These are phyloP conservation scores for Xestoiulus laeticollis DNA, from an alignment of 2,888 invertebrate genomes.

Conservation along the genomic window DNA sequence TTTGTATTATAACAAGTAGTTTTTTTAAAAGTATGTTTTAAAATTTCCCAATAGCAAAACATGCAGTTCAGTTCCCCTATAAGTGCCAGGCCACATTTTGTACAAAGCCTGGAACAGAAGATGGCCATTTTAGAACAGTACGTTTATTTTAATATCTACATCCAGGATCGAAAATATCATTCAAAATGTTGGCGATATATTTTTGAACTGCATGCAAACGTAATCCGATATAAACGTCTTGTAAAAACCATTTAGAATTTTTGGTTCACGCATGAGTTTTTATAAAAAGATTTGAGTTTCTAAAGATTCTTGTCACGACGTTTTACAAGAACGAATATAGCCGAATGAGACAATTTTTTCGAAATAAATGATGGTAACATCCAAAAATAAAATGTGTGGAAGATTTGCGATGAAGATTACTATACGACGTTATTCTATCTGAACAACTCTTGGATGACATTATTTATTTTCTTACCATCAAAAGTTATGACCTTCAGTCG, in stretches of 20 bases:
- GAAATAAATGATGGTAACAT: not conserved
- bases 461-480: not conserved
- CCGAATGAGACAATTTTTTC: not conserved
- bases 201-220: not conserved
- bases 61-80: too few species aligned
- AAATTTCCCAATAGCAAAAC: too few species aligned
- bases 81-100: too few species aligned
- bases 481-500: too few species aligned
- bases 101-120: too few species aligned
- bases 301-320: not conserved
- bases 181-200: not conserved
- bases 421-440: not conserved
- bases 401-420: not conserved
- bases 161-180: not conserved
- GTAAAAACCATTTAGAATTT: constrained; percentile 5
- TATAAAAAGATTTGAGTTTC: not conserved
- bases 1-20: too few species aligned
- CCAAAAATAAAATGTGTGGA: not conserved
- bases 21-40: too few species aligned
- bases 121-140: too few species aligned
- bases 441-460: not conserved
- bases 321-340: not conserved
- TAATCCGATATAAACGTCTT: not conserved
- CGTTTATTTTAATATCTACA: too few species aligned
- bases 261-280: not conserved